Percentiles rank a stretch among this genome's conserved stretches.
These are phyloP conservation scores for Eupleurogrammus muticus DNA, from an alignment of 2,797 vertebrate species.

Conservation along the genomic window DNA sequence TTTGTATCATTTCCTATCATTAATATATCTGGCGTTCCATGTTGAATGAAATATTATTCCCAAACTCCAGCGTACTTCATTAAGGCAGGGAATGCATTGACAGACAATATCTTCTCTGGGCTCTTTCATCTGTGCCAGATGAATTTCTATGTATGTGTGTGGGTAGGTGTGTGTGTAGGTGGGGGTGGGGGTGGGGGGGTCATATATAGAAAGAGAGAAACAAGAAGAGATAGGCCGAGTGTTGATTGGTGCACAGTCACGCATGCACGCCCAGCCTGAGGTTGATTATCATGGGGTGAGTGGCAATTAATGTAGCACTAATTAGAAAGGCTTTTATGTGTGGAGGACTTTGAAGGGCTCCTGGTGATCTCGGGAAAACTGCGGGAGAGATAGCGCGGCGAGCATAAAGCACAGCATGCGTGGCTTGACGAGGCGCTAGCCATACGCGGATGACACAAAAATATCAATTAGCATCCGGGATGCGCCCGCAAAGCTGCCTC, in stretches of 20 bases:
- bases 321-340: conserved; percentile 77
- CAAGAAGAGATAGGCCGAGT: conserved; percentile 1
- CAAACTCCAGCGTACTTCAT: conserved; percentile 67
- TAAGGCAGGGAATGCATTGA: conserved; percentile 61
- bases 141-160: conserved; percentile 27
- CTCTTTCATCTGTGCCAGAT: conserved; percentile 64
- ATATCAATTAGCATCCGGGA: conserved; percentile 69
- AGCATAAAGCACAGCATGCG: conserved; percentile 54
- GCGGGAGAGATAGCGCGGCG: conserved; percentile 46
- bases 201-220: conserved; percentile 42
- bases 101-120: conserved; percentile 50
- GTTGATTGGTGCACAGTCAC: conserved; percentile 2
- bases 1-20: conserved; percentile 70
- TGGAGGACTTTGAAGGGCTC: conserved; percentile 60
- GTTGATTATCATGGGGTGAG: conserved; percentile 74
- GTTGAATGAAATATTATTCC: conserved; percentile 65
- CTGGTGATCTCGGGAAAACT: conserved; percentile 65
- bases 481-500: conserved; percentile 31
- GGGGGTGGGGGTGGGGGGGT: conserved; percentile 23
- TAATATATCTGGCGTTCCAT: conserved; percentile 53
- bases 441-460: conserved; percentile 62
- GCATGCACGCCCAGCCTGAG: conserved; percentile 51
- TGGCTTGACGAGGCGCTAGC: conserved; percentile 64
- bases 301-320: conserved; percentile 78
- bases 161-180: conserved; percentile 23